A percentile compares a stretch with the other conserved stretches of the same genome.
phyloP scores from a whole-genome alignment of 2,113 vertebrate species.

The Cettia cetti region DNA sequence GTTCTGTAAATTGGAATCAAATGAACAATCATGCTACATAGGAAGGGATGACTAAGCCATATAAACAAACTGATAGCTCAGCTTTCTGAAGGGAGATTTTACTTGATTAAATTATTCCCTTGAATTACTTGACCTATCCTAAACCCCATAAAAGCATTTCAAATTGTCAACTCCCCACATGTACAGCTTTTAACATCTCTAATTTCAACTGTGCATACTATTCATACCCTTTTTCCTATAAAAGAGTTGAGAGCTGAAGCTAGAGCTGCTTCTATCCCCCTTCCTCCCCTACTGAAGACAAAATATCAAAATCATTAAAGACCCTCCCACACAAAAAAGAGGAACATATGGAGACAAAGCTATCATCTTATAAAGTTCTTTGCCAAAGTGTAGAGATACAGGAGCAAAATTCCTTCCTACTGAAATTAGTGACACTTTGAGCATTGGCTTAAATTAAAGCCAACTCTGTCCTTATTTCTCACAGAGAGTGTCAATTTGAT shows the following conservation, averaged over 20 bases:
- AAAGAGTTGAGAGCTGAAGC: neutral
- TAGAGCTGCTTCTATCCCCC: neutral
- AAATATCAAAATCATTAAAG: conserved; percentile 35
- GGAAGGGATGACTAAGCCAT: conserved; percentile 23
- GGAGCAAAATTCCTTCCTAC: neutral
- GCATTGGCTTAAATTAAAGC: neutral
- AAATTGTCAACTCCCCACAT: neutral
- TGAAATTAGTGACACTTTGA: neutral
- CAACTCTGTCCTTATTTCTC: neutral
- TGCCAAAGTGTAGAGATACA: neutral
- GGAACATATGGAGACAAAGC: conserved; percentile 17
- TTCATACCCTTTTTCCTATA: neutral
- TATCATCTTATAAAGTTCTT: conserved; percentile 14
- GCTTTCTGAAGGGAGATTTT: neutral
- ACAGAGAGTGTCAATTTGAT: neutral
- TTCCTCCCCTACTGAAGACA: neutral
- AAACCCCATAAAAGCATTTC: neutral
- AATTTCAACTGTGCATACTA: neutral
- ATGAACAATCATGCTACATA: conserved; percentile 35
- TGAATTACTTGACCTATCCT: neutral
- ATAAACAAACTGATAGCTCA: neutral
- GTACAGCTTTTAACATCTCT: conserved; percentile 6
- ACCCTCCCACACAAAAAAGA: neutral
- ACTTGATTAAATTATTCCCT: neutral
- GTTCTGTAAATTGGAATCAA: conserved; percentile 30